Evolutionary conservation across 2,113 vertebrate species (phyloP).

Genomic region (Ceyx cyanopectus): DNA sequence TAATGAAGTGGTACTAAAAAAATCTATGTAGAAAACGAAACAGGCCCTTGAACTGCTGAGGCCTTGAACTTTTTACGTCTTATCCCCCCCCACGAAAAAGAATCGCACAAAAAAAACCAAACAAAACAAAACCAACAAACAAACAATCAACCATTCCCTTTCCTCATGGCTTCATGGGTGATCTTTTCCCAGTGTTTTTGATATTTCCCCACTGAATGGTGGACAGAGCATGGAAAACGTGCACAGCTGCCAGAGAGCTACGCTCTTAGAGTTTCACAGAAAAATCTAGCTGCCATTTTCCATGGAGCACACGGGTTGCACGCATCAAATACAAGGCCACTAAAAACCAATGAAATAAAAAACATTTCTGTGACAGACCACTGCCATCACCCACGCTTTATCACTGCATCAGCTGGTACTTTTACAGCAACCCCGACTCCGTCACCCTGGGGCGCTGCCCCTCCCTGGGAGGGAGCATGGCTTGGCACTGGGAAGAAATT

Average conservation of each 20-base stretch:
- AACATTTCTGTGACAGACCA: fast-evolving
- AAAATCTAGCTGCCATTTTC: neutral
- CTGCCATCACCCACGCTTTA: neutral
- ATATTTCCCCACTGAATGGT: neutral
- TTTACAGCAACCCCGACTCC: neutral
- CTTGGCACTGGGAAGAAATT: constrained; percentile 42
- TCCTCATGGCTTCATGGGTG: neutral
- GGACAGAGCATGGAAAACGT: neutral
- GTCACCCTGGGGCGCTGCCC: neutral
- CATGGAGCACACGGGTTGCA: neutral
- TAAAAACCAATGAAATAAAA: neutral
- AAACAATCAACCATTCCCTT: neutral
- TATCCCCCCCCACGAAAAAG: neutral
- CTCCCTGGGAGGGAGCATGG: neutral
- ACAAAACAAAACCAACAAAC: no score
- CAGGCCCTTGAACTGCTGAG: neutral
- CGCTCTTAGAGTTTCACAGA: neutral
- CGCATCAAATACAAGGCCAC: neutral
- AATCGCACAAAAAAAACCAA: neutral
- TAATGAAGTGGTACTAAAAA: neutral
- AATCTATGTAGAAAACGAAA: neutral
- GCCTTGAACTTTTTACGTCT: neutral
- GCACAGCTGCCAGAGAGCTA: fast-evolving
- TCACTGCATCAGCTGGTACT: neutral
- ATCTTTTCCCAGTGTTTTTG: neutral